A percentile compares a stretch with the other conserved stretches of the same genome.
Evolutionary conservation across 2,888 invertebrate species (phyloP).

Genomic region (Empis stercorea): DNA sequence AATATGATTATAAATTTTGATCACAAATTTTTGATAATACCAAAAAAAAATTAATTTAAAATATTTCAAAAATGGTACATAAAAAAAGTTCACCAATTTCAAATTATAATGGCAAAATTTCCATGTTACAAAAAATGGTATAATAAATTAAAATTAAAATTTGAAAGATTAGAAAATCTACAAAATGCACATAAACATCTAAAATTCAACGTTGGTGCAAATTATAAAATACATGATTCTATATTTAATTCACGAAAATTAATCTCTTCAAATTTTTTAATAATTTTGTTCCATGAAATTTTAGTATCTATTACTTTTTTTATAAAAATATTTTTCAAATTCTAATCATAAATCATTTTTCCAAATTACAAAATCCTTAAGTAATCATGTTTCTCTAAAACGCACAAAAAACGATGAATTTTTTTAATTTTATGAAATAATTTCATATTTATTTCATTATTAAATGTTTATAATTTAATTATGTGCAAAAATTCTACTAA

Average conservation of each 20-base stretch:
- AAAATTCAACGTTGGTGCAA: constrained; percentile 18
- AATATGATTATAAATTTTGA: too few relatives aligned
- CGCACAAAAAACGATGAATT: constrained; percentile 15
- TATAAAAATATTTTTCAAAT: constrained; percentile 9
- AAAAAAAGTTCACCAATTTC: too few relatives aligned
- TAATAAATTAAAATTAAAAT: too few relatives aligned
- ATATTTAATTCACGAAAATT: too few relatives aligned
- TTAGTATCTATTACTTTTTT: not conserved
- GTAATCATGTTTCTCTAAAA: constrained; percentile 11
- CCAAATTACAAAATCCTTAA: not conserved
- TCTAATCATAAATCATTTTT: not conserved
- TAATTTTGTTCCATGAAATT: too few relatives aligned
- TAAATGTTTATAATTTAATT: too few relatives aligned
- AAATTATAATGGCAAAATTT: too few relatives aligned
- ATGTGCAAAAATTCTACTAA: not conserved
- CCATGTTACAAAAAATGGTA: too few relatives aligned
- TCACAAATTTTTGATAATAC: too few relatives aligned
- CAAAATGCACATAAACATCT: not conserved
- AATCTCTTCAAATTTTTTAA: not conserved
- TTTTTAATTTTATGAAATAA: constrained; percentile 11
- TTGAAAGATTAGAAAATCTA: too few relatives aligned
- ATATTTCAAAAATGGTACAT: too few relatives aligned
- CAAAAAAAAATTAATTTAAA: too few relatives aligned
- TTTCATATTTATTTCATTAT: not conserved
- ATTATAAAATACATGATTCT: constrained; percentile 12